Evolutionary conservation across 2,888 invertebrate species (phyloP).

Genomic region (Tetragonisca angustula): DNA sequence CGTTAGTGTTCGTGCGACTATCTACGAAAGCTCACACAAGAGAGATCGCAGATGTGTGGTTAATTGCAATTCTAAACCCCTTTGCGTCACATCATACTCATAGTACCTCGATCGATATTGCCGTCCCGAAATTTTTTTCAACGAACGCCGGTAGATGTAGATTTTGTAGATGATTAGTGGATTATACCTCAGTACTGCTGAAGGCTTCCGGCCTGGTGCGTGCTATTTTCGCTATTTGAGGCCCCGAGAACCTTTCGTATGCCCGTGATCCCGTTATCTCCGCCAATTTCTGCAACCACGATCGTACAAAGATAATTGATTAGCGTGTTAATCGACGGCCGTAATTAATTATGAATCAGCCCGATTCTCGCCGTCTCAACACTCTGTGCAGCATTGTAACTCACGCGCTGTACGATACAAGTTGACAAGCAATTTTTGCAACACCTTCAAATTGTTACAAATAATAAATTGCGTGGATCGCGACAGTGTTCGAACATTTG

Average conservation of each 20-base stretch:
- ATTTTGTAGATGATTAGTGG: constrained; percentile 51
- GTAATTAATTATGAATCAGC: constrained; percentile 40
- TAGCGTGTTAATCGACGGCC: neutral
- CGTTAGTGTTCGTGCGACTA: neutral
- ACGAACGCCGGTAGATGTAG: constrained; percentile 58
- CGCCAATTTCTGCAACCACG: constrained; percentile 88
- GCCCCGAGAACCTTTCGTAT: constrained; percentile 96
- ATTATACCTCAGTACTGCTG: constrained; percentile 89
- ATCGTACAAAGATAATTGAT: constrained; percentile 22
- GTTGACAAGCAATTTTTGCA: neutral
- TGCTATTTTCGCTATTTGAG: constrained; percentile 95
- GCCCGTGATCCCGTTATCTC: constrained; percentile 94
- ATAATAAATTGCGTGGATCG: neutral
- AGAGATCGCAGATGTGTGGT: constrained; percentile 14
- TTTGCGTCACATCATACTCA: constrained; percentile 3
- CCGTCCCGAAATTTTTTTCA: constrained; percentile 60
- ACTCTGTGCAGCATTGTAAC: neutral
- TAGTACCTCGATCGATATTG: constrained; percentile 65
- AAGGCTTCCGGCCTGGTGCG: constrained; percentile 89
- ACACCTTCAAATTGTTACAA: neutral
- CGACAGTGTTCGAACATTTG: neutral
- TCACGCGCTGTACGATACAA: neutral
- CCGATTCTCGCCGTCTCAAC: neutral
- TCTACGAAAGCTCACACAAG: constrained; percentile 4
- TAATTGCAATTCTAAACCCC: constrained; percentile 34